Percentiles rank a stretch among this genome's conserved stretches.
These are phyloP conservation scores for Ceratoteleas bidentatus DNA, from an alignment of 1,140 invertebrate species.

Conservation along the genomic window DNA sequence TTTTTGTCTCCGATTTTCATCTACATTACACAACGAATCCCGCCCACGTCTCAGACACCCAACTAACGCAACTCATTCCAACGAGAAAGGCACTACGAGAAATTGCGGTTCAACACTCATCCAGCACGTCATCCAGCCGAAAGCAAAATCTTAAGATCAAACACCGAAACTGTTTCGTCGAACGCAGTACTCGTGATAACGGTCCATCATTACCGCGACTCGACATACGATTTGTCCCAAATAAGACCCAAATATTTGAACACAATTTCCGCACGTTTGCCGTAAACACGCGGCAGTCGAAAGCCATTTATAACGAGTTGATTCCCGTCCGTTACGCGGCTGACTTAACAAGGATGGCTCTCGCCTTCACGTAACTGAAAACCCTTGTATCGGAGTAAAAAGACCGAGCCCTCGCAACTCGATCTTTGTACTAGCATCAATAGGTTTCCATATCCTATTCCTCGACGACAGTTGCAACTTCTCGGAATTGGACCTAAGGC, in stretches of 20 bases:
- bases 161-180: neutral
- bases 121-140: neutral
- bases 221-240: conserved; percentile 1
- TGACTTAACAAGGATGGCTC: conserved; percentile 52
- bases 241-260: conserved; percentile 40
- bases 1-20: neutral
- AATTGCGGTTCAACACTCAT: neutral
- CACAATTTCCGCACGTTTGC: conserved; percentile 13
- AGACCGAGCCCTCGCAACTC: conserved; percentile 60
- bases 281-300: conserved; percentile 8
- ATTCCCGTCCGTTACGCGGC: conserved; percentile 41
- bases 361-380: conserved; percentile 54
- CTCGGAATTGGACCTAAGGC: conserved; percentile 49
- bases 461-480: conserved; percentile 51
- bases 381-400: conserved; percentile 53
- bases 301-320: conserved; percentile 55
- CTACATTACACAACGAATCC: too few relatives aligned
- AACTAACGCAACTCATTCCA: too few relatives aligned
- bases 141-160: neutral
- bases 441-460: conserved; percentile 66
- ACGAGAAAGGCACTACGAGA: neutral
- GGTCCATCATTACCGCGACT: neutral
- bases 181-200: neutral
- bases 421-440: conserved; percentile 53
- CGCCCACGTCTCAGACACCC: too few relatives aligned